Base-by-base conservation (phyloP, 2,888 invertebrate species). In the Prosapia bicincta region DNA sequence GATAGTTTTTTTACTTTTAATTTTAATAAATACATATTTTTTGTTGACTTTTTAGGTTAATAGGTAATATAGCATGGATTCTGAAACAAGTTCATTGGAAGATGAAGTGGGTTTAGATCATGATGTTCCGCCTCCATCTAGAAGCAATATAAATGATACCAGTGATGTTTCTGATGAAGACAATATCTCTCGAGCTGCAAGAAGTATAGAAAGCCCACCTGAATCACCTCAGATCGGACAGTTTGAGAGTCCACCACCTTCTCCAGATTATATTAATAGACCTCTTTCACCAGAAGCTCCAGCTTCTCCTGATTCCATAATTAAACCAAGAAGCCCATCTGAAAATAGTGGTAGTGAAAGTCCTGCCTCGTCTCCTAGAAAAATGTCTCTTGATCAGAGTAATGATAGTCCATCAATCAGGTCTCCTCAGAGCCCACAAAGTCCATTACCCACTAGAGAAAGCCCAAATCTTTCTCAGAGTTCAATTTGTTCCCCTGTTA, bases 401-500 rank as follows among this genome's bases (percentile, higher is more conserved):
- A 72, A 38, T 38, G 43, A 67, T 1, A 74, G 74, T 25, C 69
- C 74, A 65, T 72, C 43, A 23, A 38, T 26, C 26, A 71, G 68
- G 20, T 74, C 76, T 15, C 70, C 70, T 24, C 75, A 74, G n/a
- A 66, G 66, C 26, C 85, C 80, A 85, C 54, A 24, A 66, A 75
- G 74, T 83, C 84, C 79, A 66, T 66, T 23, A 66, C 66, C 10
- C 69, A 26, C 26, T 20, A 54, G 15, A 15, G 69, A 38, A 54
- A 26, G 38, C n/a, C 72, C 30, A 66, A 54, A 67, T 24, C 67
- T 38, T 30, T 72, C 72, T 69, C 69, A 54, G 32, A 71, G 76
- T 10, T 69, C 67, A 28, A 43, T 32, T 6, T n/a, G 28, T 25
- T 77, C 74, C 15, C 75, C 75, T 32, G 69, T 87, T 28, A 87